Evolutionary conservation across 2,797 vertebrate species (phyloP).

Genomic region (Platyrinchus mystaceus): DNA sequence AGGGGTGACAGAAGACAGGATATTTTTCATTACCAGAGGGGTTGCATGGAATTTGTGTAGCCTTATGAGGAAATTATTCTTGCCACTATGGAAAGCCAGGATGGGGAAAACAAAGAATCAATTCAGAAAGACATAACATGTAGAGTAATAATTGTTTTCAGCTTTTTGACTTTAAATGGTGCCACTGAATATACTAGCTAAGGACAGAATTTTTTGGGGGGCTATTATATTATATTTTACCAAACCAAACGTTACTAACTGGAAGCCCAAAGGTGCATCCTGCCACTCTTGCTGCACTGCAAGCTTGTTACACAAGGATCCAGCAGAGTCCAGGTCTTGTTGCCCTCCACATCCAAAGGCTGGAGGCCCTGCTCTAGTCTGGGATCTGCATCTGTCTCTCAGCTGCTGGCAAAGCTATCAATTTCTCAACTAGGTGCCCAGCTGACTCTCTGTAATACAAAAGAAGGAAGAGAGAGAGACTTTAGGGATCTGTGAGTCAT

Average conservation of each 20-base stretch:
- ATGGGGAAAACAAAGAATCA: not conserved
- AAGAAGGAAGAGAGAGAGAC: conserved; percentile 31
- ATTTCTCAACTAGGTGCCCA: not conserved
- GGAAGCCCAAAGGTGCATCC: not conserved
- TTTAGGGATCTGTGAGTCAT: conserved; percentile 14
- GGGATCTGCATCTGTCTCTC: not conserved
- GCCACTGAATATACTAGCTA: not conserved
- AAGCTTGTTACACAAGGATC: not conserved
- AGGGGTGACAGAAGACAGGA: not conserved
- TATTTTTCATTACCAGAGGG: not conserved
- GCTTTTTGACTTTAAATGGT: not conserved
- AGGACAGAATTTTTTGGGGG: not conserved
- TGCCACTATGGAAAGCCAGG: not conserved
- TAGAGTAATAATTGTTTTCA: not conserved
- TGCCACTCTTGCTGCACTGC: rapidly evolving
- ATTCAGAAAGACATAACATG: not conserved
- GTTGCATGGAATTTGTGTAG: not conserved
- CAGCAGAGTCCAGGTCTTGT: not conserved
- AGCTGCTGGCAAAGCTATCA: not conserved
- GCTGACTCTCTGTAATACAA: not conserved
- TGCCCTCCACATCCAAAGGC: rapidly evolving
- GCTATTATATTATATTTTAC: not conserved
- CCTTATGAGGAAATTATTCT: not conserved
- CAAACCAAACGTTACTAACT: rapidly evolving
- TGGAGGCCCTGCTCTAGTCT: not conserved